Base-by-base conservation (phyloP, 2,888 invertebrate species). In the Deroplatys truncata region DNA sequence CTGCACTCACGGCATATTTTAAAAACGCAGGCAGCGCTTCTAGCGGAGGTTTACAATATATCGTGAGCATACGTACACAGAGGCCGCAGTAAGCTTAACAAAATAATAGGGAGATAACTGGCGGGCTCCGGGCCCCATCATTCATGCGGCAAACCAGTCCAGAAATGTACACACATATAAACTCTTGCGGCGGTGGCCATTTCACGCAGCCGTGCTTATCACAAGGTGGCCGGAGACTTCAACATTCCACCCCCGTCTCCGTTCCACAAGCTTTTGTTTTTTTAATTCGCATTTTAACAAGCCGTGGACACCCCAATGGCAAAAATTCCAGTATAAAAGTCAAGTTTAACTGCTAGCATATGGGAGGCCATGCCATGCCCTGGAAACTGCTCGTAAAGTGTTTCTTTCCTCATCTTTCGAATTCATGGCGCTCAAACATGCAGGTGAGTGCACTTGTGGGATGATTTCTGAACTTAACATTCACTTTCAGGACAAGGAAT, bases 151-250 rank as follows among this genome's bases (percentile, higher is more conserved):
- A 82, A 87, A 29, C 85, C 29, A 72, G 56, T 72, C 56, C 56
- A 72, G 56, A 35, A 87, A 87, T 87, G 87, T 87, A 87, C 87
- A 87, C 56, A 72, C 87, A 87, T 87, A 87, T 87, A 87, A 87
- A 87, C 87, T 87, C 87, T 83, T 86, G 72, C 82, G 86, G 72
- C 15, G 29, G 29, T 8, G 29, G 29, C 56, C 56, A 25, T 72
- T 72, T 72, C 56, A 72, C 56, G 56, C 56, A 72, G 20, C 43
- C 86, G 86, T 87, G 87, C 87, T 87, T 87, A 87, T 87, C 87
- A 72, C 56, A 87, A 87, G 87, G 87, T 87, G 87, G 31, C 83
- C 31, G 56, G 83, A 87, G 82, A 87, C 87, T 87, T 87, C 83
- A 87, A 35, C 87, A 87, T 87, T 87, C 87, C 87, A 87, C 87